phyloP scores from a whole-genome alignment of 2,113 vertebrate species.

The Gymnobelideus leadbeateri region DNA sequence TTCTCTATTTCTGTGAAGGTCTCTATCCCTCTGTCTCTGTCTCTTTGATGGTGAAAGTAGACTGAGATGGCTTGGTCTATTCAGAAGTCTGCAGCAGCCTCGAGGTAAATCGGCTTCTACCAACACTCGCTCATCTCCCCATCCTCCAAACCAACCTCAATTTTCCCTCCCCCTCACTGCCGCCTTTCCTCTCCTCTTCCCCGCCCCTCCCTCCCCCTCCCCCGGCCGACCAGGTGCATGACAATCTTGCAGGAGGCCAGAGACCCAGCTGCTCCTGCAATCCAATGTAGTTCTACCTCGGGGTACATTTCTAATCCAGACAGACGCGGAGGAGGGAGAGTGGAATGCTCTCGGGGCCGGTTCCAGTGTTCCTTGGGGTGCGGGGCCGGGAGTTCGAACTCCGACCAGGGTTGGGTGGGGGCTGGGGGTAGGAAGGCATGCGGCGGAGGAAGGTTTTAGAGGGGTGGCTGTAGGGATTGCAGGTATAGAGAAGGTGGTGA shows the following conservation, averaged over 20 bases:
- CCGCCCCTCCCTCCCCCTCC: too few species aligned
- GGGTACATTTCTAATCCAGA: background rate
- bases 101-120: background rate
- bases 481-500: background rate
- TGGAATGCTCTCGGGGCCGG: background rate
- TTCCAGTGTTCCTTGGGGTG: background rate
- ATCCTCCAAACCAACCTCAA: background rate
- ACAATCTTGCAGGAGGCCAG: background rate
- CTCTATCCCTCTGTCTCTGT: background rate
- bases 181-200: background rate
- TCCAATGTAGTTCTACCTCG: background rate
- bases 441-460: accelerated
- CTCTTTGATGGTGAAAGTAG: background rate
- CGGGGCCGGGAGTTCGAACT: background rate
- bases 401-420: background rate
- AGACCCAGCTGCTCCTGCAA: background rate
- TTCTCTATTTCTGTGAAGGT: background rate
- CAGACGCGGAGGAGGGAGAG: background rate
- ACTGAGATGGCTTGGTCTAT: background rate
- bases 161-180: background rate
- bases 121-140: background rate
- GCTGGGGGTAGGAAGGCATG: background rate
- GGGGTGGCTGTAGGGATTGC: background rate
- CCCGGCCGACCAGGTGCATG: background rate
- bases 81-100: background rate